A percentile compares a stretch with the other conserved stretches of the same genome.
Conservation (phyloP, 2,888 invertebrate species). For the Pelosia muscerda region DNA sequence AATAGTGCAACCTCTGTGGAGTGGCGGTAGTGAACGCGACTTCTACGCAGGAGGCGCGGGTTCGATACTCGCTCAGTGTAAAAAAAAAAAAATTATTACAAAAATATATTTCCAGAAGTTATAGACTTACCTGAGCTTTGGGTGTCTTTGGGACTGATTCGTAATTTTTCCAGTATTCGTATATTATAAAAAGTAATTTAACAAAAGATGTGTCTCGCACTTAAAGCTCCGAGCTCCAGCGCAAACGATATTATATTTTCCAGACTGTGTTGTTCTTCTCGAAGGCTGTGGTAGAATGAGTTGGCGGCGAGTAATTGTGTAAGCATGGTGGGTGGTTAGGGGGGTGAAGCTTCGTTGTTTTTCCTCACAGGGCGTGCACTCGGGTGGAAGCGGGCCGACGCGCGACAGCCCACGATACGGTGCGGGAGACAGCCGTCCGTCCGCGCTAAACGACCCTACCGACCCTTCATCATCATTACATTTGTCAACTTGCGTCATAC, state of each 20-base stretch:
- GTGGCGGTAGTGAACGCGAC: no score
- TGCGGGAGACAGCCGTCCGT: conserved; percentile 64
- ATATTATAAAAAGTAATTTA: neutral
- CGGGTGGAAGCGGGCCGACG: conserved; percentile 56
- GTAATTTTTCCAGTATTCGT: neutral
- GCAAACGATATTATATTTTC: conserved; percentile 29
- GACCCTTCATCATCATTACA: conserved; percentile 43
- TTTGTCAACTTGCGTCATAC: conserved; percentile 59
- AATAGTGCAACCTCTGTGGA: no score
- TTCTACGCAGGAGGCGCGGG: no score
- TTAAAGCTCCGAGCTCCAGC: neutral
- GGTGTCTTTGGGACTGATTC: neutral
- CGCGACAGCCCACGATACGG: conserved; percentile 59
- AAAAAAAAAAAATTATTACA: no score
- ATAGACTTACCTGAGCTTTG: conserved; percentile 5
- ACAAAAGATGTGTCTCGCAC: conserved; percentile 10
- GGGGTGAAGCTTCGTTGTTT: conserved; percentile 52
- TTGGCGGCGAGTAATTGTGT: conserved; percentile 40
- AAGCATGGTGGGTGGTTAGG: conserved; percentile 58
- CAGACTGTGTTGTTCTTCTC: conserved; percentile 43
- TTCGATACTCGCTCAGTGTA: no score
- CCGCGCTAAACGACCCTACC: conserved; percentile 47
- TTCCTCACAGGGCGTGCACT: conserved; percentile 56
- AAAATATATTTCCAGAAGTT: no score
- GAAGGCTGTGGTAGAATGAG: conserved; percentile 56